Conservation (phyloP, 2,888 invertebrate species). For the Tricholauxania praeusta region DNA sequence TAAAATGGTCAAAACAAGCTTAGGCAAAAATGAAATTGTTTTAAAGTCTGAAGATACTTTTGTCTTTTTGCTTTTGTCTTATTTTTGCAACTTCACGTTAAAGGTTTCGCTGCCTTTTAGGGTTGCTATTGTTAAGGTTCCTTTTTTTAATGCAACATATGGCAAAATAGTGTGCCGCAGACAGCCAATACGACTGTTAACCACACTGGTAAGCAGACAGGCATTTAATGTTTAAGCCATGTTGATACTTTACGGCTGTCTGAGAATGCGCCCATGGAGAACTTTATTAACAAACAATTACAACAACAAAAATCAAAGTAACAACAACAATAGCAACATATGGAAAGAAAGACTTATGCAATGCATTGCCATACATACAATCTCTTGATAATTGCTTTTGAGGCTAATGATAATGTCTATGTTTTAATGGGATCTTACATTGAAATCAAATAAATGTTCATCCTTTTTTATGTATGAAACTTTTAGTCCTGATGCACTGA, state of each 20-base stretch:
- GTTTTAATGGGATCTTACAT: neutral
- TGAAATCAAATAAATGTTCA: too few relatives aligned
- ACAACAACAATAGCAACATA: neutral
- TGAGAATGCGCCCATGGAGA: slow-evolving; percentile 46
- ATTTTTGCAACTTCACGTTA: too few relatives aligned
- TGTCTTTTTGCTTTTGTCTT: too few relatives aligned
- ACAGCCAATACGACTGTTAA: too few relatives aligned
- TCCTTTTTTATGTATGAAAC: too few relatives aligned
- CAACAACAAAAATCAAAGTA: slow-evolving; percentile 10
- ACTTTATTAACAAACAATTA: slow-evolving; percentile 46
- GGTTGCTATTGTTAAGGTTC: too few relatives aligned
- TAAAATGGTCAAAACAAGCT: slow-evolving; percentile 36
- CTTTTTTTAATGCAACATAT: too few relatives aligned
- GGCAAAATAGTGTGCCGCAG: too few relatives aligned
- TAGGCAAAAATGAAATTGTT: slow-evolving; percentile 34
- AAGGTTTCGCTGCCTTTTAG: too few relatives aligned
- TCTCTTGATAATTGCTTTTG: slow-evolving; percentile 5
- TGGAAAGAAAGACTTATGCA: neutral
- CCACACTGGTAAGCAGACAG: slow-evolving; percentile 34
- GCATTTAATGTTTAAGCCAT: slow-evolving; percentile 48
- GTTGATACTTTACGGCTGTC: slow-evolving; percentile 51
- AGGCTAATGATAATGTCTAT: neutral
- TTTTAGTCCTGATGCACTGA: too few relatives aligned
- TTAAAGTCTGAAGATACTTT: neutral
- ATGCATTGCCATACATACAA: neutral